Conservation (phyloP, 2,888 invertebrate species). For the Drosophila formosana region DNA sequence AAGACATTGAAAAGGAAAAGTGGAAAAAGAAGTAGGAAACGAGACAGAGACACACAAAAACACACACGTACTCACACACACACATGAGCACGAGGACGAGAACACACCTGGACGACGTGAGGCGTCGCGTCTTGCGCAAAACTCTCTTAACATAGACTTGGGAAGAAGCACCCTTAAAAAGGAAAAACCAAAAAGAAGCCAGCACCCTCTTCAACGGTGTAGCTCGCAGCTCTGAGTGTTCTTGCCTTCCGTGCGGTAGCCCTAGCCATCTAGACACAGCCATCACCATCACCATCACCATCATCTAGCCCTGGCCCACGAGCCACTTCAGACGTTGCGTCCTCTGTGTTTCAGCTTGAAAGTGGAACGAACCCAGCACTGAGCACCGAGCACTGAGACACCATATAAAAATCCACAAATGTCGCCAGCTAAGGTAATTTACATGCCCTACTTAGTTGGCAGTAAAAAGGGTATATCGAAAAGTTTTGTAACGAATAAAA, state of each 20-base stretch:
- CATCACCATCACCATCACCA: too few relatives aligned
- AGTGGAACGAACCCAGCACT: conserved; percentile 62
- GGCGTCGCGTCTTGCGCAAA: conserved; percentile 54
- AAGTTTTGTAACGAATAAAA: not conserved
- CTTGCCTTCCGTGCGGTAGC: conserved; percentile 1
- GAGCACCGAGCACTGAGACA: conserved; percentile 27
- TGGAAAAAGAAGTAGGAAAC: conserved; percentile 41
- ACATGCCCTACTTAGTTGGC: conserved; percentile 20
- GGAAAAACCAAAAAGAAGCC: conserved; percentile 54
- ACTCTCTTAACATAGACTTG: conserved; percentile 25
- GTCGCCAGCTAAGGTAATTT: conserved; percentile 41
- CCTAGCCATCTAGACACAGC: not conserved
- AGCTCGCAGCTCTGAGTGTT: conserved; percentile 12
- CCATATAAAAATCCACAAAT: conserved; percentile 45
- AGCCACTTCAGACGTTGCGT: conserved; percentile 55
- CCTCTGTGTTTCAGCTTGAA: conserved; percentile 42
- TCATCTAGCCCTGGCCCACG: conserved; percentile 18
- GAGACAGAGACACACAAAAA: conserved; percentile 23
- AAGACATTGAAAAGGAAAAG: conserved; percentile 49
- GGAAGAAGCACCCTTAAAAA: conserved; percentile 71
- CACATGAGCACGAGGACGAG: conserved; percentile 26
- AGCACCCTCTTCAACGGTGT: conserved; percentile 56
- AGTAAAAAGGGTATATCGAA: not conserved
- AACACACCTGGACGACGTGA: conserved; percentile 62
- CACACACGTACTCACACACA: conserved; percentile 4